Base-by-base conservation (phyloP, 2,113 vertebrate genomes). In the Microtus oregoni region DNA sequence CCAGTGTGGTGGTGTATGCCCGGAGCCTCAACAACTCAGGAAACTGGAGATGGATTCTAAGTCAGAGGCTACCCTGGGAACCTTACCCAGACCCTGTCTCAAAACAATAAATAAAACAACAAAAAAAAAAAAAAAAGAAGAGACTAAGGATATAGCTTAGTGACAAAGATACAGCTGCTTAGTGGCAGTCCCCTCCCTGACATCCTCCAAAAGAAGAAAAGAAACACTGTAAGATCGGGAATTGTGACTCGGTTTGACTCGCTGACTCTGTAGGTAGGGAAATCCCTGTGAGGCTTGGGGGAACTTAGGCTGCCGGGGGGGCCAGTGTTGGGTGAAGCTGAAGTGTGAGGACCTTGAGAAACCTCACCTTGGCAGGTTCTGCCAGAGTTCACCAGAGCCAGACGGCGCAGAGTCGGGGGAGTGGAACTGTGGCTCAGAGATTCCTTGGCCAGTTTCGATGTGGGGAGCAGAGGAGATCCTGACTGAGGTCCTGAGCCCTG, bases 391-490 rank as follows among this genome's bases (percentile, higher is more conserved):
- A 38, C 75, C n/a, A 3, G 22, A 81, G 79, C 47, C 72, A 79
- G 24, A 38, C 0, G 2, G n/a, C 15, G 8, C 19, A 26, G 2
- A 14, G 14, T 20, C 10, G 5, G 14, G 44, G 41, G 35, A 58
- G 28, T 4, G 41, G 41, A 92, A 44, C 65, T 50, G 15, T 61
- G n/a, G 38, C 5, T 77, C 52, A 76, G 3, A 2, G 7, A 38
- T 83, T 65, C 72, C n/a, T 92, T 10, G 26, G 15, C 47, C 72
- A 89, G 65, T 68, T 47, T 38, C 52, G 17, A 35, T 17, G 55
- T 28, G 2, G n/a, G 35, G 32, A 61, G 52, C 79, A 82, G 52
- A 61, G 35, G 79, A 61, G 58, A 14, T 13, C 24, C 22, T 9
- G 22, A 28, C 55, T 28, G 78, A n/a, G 14, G 26, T 13, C 32